Conservation (phyloP, 1,140 invertebrate species). For the Spodoptera litura region DNA sequence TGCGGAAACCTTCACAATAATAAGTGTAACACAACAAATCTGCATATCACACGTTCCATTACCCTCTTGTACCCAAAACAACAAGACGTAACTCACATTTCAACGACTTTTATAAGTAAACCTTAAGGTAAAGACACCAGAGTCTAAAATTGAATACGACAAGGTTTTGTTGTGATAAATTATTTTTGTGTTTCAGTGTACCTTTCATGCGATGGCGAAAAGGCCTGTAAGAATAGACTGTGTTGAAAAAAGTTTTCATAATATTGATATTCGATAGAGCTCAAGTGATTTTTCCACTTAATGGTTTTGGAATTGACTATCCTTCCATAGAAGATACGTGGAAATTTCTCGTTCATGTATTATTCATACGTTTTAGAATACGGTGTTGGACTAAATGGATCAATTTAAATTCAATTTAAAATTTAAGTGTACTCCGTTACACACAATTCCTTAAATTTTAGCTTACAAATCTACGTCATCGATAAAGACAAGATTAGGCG, state of each 20-base stretch:
- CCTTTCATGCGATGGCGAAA: conserved; percentile 38
- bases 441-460: background rate
- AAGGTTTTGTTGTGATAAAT: conserved; percentile 37
- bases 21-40: conserved; percentile 63
- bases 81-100: conserved; percentile 26
- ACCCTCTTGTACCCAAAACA: conserved; percentile 53
- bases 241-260: conserved; percentile 23
- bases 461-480: background rate
- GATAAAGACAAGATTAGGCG: background rate
- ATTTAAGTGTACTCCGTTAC: background rate
- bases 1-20: conserved; percentile 61
- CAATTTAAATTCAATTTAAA: background rate
- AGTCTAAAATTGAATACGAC: conserved; percentile 28
- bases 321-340: background rate
- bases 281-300: conserved; percentile 37
- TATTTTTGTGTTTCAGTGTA: conserved; percentile 36
- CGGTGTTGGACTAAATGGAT: background rate
- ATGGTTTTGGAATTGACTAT: conserved; percentile 8
- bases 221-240: conserved; percentile 32
- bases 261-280: conserved; percentile 45
- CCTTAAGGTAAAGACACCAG: background rate
- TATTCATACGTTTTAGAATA: conserved; percentile 1
- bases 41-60: conserved; percentile 76
- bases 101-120: background rate
- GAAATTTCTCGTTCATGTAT: background rate